Evolutionary conservation across 2,888 invertebrate genomes (phyloP).

Genomic region (Pasiphila rectangulata): DNA sequence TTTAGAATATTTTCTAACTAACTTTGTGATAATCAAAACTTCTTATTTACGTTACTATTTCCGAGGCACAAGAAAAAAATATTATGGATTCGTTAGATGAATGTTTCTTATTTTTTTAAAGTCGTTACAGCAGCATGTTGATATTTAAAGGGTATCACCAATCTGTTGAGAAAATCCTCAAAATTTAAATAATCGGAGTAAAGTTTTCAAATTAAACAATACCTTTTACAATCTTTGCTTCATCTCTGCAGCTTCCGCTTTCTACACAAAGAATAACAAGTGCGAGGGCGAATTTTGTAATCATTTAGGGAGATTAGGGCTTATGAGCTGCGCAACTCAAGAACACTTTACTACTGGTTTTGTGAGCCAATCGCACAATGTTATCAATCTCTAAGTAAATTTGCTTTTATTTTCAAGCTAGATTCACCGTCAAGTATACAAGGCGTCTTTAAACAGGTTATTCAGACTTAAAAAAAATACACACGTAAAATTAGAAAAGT

Average conservation of each 20-base stretch:
- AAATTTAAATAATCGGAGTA: conserved; percentile 2
- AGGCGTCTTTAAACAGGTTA: too few species aligned
- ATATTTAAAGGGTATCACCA: too few species aligned
- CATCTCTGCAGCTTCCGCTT: conserved; percentile 54
- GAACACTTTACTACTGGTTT: conserved; percentile 29
- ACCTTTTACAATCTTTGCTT: conserved; percentile 75
- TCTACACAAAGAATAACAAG: conserved; percentile 38
- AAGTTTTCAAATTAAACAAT: conserved; percentile 24
- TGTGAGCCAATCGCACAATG: conserved; percentile 38
- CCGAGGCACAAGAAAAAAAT: too few species aligned
- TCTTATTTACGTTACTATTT: too few species aligned
- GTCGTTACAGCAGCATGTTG: too few species aligned
- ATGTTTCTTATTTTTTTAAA: too few species aligned
- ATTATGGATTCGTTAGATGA: too few species aligned
- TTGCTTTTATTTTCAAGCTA: conserved; percentile 10
- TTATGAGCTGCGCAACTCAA: conserved; percentile 42
- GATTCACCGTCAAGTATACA: too few species aligned
- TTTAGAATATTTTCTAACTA: too few species aligned
- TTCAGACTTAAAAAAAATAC: too few species aligned
- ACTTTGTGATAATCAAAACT: too few species aligned
- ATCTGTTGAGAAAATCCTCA: not conserved
- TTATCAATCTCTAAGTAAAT: conserved; percentile 33
- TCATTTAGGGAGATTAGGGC: conserved; percentile 35
- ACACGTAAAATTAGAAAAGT: too few species aligned
- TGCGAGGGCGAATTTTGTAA: conserved; percentile 32